Evolutionary conservation across 2,797 vertebrate species (phyloP).

Genomic region (Vultur gryphus): DNA sequence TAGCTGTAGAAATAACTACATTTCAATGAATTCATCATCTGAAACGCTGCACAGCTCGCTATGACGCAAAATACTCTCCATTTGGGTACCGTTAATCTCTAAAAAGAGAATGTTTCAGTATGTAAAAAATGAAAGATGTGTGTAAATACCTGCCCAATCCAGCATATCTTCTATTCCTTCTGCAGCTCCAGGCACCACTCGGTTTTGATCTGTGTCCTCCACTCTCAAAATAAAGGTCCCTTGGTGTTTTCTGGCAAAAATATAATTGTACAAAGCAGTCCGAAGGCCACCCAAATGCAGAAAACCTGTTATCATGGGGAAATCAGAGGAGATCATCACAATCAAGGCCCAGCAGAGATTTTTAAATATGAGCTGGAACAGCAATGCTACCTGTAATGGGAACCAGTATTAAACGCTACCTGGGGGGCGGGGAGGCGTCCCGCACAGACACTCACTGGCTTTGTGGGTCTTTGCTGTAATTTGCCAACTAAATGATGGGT

Average conservation of each 20-base stretch:
- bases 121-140: too few relatives aligned
- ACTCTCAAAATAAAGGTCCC: constrained; percentile 87
- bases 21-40: neutral
- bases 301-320: constrained; percentile 73
- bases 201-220: constrained; percentile 90
- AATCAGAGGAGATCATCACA: accelerated
- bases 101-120: accelerated
- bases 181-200: constrained; percentile 84
- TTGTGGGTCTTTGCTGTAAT: neutral
- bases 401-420: accelerated
- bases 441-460: neutral
- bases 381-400: accelerated
- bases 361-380: accelerated
- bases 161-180: constrained; percentile 91
- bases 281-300: constrained; percentile 91
- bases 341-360: accelerated
- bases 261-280: constrained; percentile 92
- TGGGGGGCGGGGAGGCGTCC: neutral
- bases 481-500: too few relatives aligned
- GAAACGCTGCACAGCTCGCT: neutral
- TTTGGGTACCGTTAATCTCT: accelerated
- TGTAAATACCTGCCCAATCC: constrained; percentile 87
- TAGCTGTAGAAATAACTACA: neutral
- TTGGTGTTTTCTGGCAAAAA: constrained; percentile 87
- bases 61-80: accelerated